Conservation (phyloP, 2,888 invertebrate genomes). For the Rhaphigaster nebulosa region DNA sequence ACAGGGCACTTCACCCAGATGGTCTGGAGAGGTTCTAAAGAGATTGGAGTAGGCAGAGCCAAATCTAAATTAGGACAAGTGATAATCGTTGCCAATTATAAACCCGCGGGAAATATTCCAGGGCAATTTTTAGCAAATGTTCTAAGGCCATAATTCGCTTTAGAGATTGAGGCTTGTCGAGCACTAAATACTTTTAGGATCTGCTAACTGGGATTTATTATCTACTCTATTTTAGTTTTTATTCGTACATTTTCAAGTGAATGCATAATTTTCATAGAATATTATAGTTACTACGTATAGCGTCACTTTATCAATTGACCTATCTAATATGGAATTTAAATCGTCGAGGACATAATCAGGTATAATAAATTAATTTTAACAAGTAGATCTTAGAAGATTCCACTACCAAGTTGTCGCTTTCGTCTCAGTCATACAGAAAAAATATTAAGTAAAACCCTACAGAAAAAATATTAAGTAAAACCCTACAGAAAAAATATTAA, state of each 20-base stretch:
- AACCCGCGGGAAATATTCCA: slow-evolving; percentile 75
- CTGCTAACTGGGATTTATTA: background rate
- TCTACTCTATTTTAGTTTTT: slow-evolving; percentile 10
- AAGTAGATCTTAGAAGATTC: background rate
- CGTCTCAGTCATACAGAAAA: background rate
- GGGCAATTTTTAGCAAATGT: slow-evolving; percentile 71
- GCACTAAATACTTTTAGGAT: background rate
- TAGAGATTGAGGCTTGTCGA: background rate
- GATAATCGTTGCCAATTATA: slow-evolving; percentile 76
- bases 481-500: background rate
- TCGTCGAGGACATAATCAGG: background rate
- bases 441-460: background rate
- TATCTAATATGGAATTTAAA: background rate
- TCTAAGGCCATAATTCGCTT: slow-evolving; percentile 64
- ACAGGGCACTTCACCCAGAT: slow-evolving; percentile 73
- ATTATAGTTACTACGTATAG: background rate
- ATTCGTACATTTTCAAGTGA: background rate
- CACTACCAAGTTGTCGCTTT: background rate
- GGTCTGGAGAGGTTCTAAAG: slow-evolving; percentile 71
- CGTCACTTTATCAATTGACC: background rate
- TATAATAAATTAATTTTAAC: background rate
- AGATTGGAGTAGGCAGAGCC: slow-evolving; percentile 71
- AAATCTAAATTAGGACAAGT: slow-evolving; percentile 71
- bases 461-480: background rate
- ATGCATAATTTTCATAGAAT: slow-evolving; percentile 1